Conservation (phyloP, 2,797 vertebrate species). For the Aldrovandia affinis region DNA sequence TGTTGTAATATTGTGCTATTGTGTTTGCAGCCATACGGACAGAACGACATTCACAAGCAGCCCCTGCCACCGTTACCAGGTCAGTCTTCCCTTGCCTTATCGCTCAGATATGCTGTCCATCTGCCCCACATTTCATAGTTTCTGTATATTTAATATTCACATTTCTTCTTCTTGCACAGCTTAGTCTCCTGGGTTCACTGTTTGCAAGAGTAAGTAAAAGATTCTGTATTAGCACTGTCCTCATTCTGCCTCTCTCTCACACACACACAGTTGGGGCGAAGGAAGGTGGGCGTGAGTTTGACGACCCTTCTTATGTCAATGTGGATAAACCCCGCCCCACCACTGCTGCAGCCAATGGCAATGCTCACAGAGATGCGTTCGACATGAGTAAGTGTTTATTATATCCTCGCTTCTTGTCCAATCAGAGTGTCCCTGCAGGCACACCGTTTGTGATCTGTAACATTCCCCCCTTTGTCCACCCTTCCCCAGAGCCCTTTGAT, state of each 20-base stretch:
- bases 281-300: slow-evolving; percentile 81
- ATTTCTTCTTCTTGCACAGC: not conserved
- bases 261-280: slow-evolving; percentile 69
- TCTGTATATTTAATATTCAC: not conserved
- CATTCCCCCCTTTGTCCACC: not conserved
- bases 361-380: slow-evolving; percentile 87
- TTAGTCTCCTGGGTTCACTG: not conserved
- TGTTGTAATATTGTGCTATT: slow-evolving; percentile 47
- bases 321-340: slow-evolving; percentile 86
- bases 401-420: not conserved
- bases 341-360: slow-evolving; percentile 76
- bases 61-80: slow-evolving; percentile 80
- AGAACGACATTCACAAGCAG: slow-evolving; percentile 81
- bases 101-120: not conserved
- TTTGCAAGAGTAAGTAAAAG: not conserved
- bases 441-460: not conserved
- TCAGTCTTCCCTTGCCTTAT: slow-evolving; percentile 42
- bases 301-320: slow-evolving; percentile 95
- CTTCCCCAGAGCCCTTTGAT: slow-evolving; percentile 88
- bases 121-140: not conserved
- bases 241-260: slow-evolving; percentile 13
- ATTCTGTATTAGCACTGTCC: not conserved
- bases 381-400: slow-evolving; percentile 89
- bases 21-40: slow-evolving; percentile 74
- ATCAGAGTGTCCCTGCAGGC: not conserved